These are phyloP conservation scores for Colinus virginianus DNA, from an alignment of 2,113 vertebrate genomes.

Conservation along the genomic window DNA sequence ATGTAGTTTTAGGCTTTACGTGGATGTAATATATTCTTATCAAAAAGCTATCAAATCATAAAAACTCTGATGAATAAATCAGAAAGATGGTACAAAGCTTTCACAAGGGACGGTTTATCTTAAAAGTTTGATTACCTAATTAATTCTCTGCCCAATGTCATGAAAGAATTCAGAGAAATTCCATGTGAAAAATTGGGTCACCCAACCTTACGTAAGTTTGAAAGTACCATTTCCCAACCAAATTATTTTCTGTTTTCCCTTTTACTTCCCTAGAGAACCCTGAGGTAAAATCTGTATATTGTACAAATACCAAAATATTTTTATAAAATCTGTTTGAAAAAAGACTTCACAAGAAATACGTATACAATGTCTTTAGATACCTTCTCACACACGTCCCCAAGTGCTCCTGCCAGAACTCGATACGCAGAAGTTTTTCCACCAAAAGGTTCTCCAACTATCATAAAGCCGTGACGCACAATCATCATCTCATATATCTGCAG, in stretches of 20 bases:
- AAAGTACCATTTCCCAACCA: not conserved
- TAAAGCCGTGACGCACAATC: slow-evolving; percentile 93
- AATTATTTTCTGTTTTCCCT: not conserved
- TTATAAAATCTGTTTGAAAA: not conserved
- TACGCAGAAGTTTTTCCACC: slow-evolving; percentile 92
- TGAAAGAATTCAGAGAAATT: not conserved
- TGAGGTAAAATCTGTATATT: not conserved
- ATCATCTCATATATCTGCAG: slow-evolving; percentile 94
- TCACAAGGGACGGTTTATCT: not conserved
- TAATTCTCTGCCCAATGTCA: not conserved
- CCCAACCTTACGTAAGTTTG: not conserved
- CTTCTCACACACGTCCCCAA: slow-evolving; percentile 85
- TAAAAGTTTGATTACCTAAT: not conserved
- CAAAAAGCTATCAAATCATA: not conserved
- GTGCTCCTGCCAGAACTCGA: slow-evolving; percentile 85
- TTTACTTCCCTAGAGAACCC: not conserved
- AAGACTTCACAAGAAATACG: not conserved
- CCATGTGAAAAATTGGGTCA: not conserved
- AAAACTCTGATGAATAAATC: not conserved
- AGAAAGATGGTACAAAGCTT: not conserved
- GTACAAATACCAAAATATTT: not conserved
- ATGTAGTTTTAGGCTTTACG: not conserved
- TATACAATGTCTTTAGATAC: slow-evolving; percentile 57
- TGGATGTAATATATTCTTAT: not conserved
- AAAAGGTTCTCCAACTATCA: slow-evolving; percentile 93